These are phyloP conservation scores for Tetrao urogallus DNA, from an alignment of 2,113 vertebrate genomes.

Conservation along the genomic window DNA sequence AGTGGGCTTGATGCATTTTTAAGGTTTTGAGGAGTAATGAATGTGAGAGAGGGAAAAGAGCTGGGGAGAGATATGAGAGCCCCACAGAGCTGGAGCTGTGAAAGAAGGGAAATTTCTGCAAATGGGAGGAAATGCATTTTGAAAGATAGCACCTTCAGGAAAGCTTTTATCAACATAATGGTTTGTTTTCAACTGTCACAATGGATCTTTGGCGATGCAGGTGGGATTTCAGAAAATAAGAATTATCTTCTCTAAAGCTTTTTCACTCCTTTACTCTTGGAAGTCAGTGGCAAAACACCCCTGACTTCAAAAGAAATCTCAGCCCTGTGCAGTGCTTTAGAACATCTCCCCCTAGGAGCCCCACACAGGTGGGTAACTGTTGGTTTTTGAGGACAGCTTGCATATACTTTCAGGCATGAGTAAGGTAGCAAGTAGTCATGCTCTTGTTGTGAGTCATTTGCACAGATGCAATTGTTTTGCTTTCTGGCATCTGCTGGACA, in stretches of 20 bases:
- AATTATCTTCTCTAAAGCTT: neutral
- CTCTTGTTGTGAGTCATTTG: neutral
- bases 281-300: neutral
- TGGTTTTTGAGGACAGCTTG: neutral
- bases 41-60: neutral
- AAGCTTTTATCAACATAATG: neutral
- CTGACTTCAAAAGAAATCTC: neutral
- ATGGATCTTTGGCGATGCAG: neutral
- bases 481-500: neutral
- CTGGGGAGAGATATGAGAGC: neutral
- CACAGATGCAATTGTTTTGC: neutral
- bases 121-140: neutral
- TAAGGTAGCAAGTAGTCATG: neutral
- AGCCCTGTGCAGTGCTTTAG: neutral
- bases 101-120: neutral
- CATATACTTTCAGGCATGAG: fast-evolving
- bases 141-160: neutral
- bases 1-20: neutral
- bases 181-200: neutral
- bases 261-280: neutral
- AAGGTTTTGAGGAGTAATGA: neutral
- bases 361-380: neutral
- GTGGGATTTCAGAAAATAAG: neutral
- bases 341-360: neutral
- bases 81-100: neutral